Conservation (phyloP, 2,113 vertebrate species). For the Morone chrysops region DNA sequence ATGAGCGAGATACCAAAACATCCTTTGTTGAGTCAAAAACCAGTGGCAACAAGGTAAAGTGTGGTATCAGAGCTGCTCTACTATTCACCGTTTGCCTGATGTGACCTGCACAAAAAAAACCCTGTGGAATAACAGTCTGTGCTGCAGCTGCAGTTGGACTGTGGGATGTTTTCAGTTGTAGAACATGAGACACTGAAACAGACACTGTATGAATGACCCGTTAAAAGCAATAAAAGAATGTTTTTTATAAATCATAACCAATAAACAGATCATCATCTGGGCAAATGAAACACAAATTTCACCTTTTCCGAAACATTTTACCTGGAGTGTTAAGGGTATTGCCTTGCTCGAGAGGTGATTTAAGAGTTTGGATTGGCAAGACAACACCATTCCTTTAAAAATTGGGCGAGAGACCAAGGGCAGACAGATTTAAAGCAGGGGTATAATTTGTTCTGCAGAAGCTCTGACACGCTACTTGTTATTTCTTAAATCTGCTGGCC, state of each 20-base stretch:
- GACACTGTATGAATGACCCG: slow-evolving; percentile 5
- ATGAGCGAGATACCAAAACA: slow-evolving; percentile 69
- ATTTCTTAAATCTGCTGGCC: slow-evolving; percentile 30
- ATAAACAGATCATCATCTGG: slow-evolving; percentile 46
- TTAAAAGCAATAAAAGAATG: slow-evolving; percentile 39
- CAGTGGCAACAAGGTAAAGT: slow-evolving; percentile 51
- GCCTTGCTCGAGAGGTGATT: slow-evolving; percentile 52
- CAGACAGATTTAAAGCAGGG: slow-evolving; percentile 57
- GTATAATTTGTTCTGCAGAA: slow-evolving; percentile 59
- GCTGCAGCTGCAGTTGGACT: slow-evolving; percentile 17
- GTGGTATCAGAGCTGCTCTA: slow-evolving; percentile 21
- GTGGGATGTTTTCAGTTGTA: background rate
- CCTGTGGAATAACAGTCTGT: slow-evolving; percentile 49
- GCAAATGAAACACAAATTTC: slow-evolving; percentile 29
- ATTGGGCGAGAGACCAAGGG: slow-evolving; percentile 47
- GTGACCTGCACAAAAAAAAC: slow-evolving; percentile 49
- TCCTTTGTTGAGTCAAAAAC: slow-evolving; percentile 63
- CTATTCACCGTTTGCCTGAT: slow-evolving; percentile 37
- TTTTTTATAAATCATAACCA: slow-evolving; percentile 42
- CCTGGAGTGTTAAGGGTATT: slow-evolving; percentile 32
- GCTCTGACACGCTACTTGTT: slow-evolving; percentile 39
- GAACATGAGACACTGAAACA: slow-evolving; percentile 21
- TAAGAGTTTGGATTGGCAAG: slow-evolving; percentile 57
- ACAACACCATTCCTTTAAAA: slow-evolving; percentile 47
- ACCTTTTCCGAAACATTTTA: slow-evolving; percentile 46